Conservation (phyloP, 2,113 vertebrate species). For the Cebidichthys violaceus region DNA sequence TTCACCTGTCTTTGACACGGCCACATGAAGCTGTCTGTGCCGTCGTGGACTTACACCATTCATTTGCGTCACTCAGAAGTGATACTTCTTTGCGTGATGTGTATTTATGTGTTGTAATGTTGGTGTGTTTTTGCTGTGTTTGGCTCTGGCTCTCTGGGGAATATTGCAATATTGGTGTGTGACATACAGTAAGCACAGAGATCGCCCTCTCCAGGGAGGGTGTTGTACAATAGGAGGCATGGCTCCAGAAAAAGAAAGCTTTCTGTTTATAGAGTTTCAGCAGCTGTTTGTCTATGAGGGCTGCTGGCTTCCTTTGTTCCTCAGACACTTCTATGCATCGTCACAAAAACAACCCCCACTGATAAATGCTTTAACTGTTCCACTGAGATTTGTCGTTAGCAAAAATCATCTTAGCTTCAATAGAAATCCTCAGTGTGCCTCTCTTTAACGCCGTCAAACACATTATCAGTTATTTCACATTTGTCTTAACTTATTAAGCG, state of each 20-base stretch:
- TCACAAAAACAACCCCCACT: not conserved
- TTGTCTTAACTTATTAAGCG: constrained; percentile 8
- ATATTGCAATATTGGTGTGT: constrained; percentile 48
- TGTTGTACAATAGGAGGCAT: constrained; percentile 47
- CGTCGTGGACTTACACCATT: not conserved
- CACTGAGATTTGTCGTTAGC: not conserved
- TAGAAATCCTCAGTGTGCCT: not conserved
- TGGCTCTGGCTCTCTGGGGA: constrained; percentile 49
- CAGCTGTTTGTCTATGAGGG: constrained; percentile 45
- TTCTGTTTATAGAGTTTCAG: constrained; percentile 62
- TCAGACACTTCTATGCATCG: constrained; percentile 36
- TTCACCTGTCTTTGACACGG: constrained; percentile 52
- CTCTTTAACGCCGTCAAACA: not conserved
- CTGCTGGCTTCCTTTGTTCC: constrained; percentile 37
- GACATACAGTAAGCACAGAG: constrained; percentile 49
- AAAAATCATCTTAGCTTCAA: not conserved
- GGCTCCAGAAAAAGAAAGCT: constrained; percentile 48
- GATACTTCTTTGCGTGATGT: not conserved
- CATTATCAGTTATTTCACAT: not conserved
- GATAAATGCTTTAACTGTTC: not conserved
- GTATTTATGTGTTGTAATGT: not conserved
- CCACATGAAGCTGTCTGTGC: constrained; percentile 14
- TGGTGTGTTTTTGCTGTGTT: constrained; percentile 46
- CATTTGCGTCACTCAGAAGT: not conserved
- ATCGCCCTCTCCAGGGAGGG: constrained; percentile 59